Base-by-base conservation (phyloP, 2,888 invertebrate species). In the Brachycybe producta region DNA sequence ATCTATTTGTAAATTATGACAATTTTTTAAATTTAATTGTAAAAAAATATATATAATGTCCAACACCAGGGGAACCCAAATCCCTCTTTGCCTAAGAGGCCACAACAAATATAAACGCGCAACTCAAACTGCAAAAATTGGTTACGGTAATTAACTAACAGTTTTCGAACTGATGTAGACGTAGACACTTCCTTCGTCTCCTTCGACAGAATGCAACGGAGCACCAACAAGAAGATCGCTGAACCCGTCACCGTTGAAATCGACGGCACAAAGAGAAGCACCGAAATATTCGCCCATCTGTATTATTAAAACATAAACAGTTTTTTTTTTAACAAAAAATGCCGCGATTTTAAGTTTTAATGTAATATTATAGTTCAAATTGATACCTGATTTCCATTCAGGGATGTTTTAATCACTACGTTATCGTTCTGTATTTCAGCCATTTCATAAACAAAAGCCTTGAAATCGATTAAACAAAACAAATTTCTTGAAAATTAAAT, bases 261-360 rank as follows among this genome's bases (percentile, higher is more conserved):
- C 79, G 40, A 75, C 74, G 2, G 75, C 73, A n/a, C 75, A 64
- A 8, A 82, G 58, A 2, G 76, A 63, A 19, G 75, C 73, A 0
- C 81, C 81, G 59, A 78, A 82, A 62, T 78, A 80, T 59, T 77
- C 77, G 0, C 80, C 80, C 51, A 75, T 65, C 56, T 75, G 72
- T 15, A 26, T 35, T n/a, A 24, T 42, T 11, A 30, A 32, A 3
- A 4, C 21, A 39, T 2, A 23, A 42, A 27, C 15, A 26, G 4
- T 26, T n/a, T 24, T 21, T 5, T n/a, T n/a, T 17, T 17, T 35
- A 13, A 11, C 8, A 32, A 13, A 13, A 32, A 32, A 32, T 32
- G 13, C 11, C 13, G n/a, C n/a, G n/a, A n/a, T n/a, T n/a, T n/a
- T n/a, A n/a, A n/a, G n/a, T n/a, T n/a, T n/a, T 11, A 17, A 13